Evolutionary conservation across 2,888 invertebrate species (phyloP).

Genomic region (Caenorhabditis becei): DNA sequence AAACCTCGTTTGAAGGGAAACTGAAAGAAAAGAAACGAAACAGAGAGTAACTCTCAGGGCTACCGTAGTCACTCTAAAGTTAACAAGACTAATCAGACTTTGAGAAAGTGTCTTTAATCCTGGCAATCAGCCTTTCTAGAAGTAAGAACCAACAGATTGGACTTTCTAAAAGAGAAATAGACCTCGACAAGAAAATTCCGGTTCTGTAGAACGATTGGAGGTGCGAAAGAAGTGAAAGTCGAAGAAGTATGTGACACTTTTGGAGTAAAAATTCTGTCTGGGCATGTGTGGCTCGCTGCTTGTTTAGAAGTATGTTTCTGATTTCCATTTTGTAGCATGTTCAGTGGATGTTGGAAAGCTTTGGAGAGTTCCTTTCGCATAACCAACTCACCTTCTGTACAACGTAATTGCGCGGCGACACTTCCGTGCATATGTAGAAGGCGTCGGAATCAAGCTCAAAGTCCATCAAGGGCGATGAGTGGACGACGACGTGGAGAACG

Average conservation of each 20-base stretch:
- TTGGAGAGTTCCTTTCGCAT: not conserved
- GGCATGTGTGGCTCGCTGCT: not conserved
- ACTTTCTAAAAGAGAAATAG: not conserved
- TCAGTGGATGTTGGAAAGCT: no score
- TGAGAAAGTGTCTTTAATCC: no score
- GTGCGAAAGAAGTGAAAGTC: conserved; percentile 47
- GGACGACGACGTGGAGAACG: conserved; percentile 38
- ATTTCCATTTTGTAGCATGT: no score
- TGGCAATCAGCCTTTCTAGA: no score
- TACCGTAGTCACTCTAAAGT: no score
- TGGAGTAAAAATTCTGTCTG: not conserved
- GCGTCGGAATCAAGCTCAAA: conserved; percentile 73
- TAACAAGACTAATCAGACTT: not conserved
- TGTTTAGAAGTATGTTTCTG: no score
- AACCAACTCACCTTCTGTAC: conserved; percentile 85
- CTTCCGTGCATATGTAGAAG: conserved; percentile 85
- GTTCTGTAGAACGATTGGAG: conserved; percentile 31
- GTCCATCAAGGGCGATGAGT: conserved; percentile 50
- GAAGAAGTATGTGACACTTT: conserved; percentile 46
- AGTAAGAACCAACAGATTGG: conserved; percentile 6
- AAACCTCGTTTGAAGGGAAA: no score
- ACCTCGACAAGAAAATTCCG: conserved; percentile 19
- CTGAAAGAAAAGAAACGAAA: no score
- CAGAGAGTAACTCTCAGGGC: no score
- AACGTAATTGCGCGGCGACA: conserved; percentile 86